Evolutionary conservation across 2,888 invertebrate species (phyloP).

Genomic region (Leptinotarsa juncta): DNA sequence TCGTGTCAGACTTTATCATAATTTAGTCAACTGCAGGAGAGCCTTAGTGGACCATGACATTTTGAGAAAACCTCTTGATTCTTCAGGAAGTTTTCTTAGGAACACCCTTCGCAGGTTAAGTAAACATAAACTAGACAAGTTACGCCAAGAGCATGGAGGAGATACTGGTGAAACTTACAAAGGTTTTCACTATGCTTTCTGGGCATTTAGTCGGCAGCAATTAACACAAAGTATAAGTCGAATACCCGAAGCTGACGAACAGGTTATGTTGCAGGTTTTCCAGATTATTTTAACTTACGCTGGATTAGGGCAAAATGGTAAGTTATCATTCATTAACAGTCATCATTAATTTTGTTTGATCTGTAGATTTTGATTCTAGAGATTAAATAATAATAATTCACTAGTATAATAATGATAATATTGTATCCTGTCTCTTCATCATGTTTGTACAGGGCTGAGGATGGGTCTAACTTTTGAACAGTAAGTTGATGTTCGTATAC

Average conservation of each 20-base stretch:
- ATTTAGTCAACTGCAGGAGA: slow-evolving; percentile 84
- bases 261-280: slow-evolving; percentile 88
- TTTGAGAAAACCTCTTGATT: slow-evolving; percentile 84
- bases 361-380: too few relatives aligned
- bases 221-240: slow-evolving; percentile 86
- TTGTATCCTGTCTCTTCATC: too few relatives aligned
- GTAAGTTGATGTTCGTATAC: too few relatives aligned
- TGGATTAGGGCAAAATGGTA: slow-evolving; percentile 79
- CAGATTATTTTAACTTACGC: slow-evolving; percentile 90
- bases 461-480: too few relatives aligned
- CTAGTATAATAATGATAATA: too few relatives aligned
- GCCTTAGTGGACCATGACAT: slow-evolving; percentile 86
- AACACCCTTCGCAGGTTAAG: slow-evolving; percentile 89
- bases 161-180: slow-evolving; percentile 87
- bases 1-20: slow-evolving; percentile 87
- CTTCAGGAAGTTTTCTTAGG: slow-evolving; percentile 86
- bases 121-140: slow-evolving; percentile 84
- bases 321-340: slow-evolving; percentile 36
- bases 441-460: too few relatives aligned
- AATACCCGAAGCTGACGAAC: slow-evolving; percentile 88
- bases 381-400: too few relatives aligned
- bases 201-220: slow-evolving; percentile 88
- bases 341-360: too few relatives aligned
- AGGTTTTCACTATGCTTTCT: slow-evolving; percentile 86
- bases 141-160: slow-evolving; percentile 75